Evolutionary conservation across 2,113 vertebrate genomes (phyloP).

Genomic region (Ciconia maguari): DNA sequence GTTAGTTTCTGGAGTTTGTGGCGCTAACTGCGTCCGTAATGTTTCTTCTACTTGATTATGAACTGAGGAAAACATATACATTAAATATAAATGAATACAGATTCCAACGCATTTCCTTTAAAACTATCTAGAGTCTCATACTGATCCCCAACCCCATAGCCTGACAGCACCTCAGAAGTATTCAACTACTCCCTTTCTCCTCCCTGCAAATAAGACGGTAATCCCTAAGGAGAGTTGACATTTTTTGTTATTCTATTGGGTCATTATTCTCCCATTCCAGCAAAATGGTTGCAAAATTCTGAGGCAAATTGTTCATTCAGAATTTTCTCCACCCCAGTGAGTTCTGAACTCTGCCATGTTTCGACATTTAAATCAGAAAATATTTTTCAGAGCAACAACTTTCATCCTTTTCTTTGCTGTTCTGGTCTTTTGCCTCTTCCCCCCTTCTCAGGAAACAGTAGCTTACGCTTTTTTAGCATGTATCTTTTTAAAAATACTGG

Average conservation of each 20-base stretch:
- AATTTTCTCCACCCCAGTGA: not conserved
- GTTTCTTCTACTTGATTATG: slow-evolving; percentile 86
- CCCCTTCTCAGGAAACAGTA: not conserved
- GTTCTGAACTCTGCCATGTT: not conserved
- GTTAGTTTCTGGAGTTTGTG: slow-evolving; percentile 85
- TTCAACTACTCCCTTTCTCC: not conserved
- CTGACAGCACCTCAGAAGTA: not conserved
- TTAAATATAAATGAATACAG: slow-evolving; percentile 77
- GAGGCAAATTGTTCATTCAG: not conserved
- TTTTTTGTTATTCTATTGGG: not conserved
- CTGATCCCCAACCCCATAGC: slow-evolving; percentile 20
- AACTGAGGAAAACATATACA: slow-evolving; percentile 78
- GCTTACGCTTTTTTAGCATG: not conserved
- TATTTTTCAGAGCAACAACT: not conserved
- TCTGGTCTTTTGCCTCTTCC: not conserved
- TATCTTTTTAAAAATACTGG: not conserved
- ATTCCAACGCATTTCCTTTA: slow-evolving; percentile 62
- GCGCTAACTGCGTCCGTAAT: slow-evolving; percentile 81
- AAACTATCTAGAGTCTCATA: slow-evolving; percentile 25
- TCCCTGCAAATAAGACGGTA: not conserved
- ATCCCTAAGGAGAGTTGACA: not conserved
- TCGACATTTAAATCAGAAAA: not conserved
- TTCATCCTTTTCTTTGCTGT: not conserved
- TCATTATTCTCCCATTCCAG: not conserved
- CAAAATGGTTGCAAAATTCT: not conserved